phyloP scores from a whole-genome alignment of 2,888 invertebrate species.

The Bhutanitis thaidina region DNA sequence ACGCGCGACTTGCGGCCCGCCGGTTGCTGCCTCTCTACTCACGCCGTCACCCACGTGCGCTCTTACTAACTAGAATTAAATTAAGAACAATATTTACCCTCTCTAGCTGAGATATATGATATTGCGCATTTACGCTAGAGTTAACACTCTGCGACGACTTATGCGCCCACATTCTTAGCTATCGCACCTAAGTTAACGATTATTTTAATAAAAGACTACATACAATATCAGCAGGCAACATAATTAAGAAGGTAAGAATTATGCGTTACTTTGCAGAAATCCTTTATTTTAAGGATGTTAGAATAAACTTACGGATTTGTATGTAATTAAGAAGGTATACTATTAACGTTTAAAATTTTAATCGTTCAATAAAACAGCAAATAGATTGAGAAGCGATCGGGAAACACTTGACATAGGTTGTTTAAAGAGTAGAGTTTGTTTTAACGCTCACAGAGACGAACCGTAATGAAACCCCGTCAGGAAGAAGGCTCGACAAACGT shows the following conservation, averaged over 20 bases:
- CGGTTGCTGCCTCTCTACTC: conserved; percentile 33
- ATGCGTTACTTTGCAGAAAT: no score
- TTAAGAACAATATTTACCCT: conserved; percentile 78
- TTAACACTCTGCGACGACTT: conserved; percentile 69
- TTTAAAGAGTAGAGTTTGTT: conserved; percentile 62
- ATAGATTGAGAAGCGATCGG: conserved; percentile 56
- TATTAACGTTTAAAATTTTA: no score
- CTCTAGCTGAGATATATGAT: conserved; percentile 68
- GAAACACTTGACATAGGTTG: conserved; percentile 67
- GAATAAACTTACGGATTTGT: no score
- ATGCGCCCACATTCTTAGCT: conserved; percentile 66
- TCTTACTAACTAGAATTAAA: conserved; percentile 70
- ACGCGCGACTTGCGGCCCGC: conserved; percentile 65
- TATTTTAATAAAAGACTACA: no score
- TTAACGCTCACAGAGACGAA: conserved; percentile 52
- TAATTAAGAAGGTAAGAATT: no score
- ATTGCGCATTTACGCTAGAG: conserved; percentile 69
- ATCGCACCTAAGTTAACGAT: no score
- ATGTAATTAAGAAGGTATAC: no score
- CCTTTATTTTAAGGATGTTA: no score
- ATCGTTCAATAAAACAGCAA: conserved; percentile 48
- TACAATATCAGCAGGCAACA: no score
- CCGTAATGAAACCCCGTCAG: conserved; percentile 65
- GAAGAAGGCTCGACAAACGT: conserved; percentile 68
- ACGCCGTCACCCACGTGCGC: conserved; percentile 57